Percentiles rank a stretch among this genome's conserved stretches.
phyloP scores from a whole-genome alignment of 2,797 vertebrate species.

The Mergus octosetaceus region DNA sequence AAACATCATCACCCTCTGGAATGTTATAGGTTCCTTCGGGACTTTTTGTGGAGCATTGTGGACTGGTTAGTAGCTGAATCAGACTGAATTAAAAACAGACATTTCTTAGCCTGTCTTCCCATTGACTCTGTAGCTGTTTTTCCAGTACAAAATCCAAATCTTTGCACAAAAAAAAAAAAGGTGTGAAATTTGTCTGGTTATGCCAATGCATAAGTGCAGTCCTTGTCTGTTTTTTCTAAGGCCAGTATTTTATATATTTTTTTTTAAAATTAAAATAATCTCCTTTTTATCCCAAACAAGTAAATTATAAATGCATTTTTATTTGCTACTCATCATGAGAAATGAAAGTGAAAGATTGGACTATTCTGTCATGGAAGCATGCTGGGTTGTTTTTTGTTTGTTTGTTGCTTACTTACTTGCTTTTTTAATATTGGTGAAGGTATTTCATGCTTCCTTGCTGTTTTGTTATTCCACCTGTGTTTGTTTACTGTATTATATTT shows the following conservation, averaged over 20 bases:
- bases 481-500: neutral
- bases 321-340: neutral
- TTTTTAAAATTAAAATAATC: neutral
- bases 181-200: neutral
- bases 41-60: neutral
- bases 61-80: neutral
- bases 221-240: neutral
- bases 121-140: neutral
- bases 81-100: neutral
- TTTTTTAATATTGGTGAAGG: neutral
- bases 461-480: neutral
- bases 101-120: neutral
- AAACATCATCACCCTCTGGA: neutral
- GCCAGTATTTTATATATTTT: neutral
- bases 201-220: neutral
- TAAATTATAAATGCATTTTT: neutral
- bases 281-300: neutral
- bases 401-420: neutral
- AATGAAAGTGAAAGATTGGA: neutral
- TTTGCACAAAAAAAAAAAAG: neutral
- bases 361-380: neutral
- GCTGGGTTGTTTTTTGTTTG: neutral
- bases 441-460: neutral
- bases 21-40: neutral
- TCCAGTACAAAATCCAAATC: neutral